Evolutionary conservation across 1,140 invertebrate genomes (phyloP), one percentile per base, ranked within the genome.

Genomic region (Aphelenchoides fujianensis): DNA sequence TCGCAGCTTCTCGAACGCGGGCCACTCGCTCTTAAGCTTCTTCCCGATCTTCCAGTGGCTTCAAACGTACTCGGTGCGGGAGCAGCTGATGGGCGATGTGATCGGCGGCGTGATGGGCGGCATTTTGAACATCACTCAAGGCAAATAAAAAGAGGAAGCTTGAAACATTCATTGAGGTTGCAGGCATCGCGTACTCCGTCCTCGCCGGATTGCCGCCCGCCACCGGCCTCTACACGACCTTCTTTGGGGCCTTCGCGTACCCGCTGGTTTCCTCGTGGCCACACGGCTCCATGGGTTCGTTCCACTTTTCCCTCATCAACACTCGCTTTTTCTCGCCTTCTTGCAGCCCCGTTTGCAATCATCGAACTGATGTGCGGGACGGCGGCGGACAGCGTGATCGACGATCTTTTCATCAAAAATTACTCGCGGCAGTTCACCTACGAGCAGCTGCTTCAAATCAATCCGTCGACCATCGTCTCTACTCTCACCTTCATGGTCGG

Each of bases 111-210:
- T 76, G 12, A 76, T 75, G n/a, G 73, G 59, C 2, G 74, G 74
- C 0, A 41, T 76, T 32, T 74, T 76, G 75, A 55, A 78, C 34
- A 68, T 76, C 9, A 78, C 74, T 9, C 74, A 76, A 55, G 74
- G 74, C 74, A 71, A n/a, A 61, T 5, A 64, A 61, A 61, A 12
- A 12, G 54, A 61, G 54, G 12, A 61, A 48, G 27, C 27, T 61
- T 61, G 9, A 57, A 66, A 9, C 28, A 12, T 12, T 61, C 53
- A 19, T 9, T 61, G 28, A 9, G 9, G 12, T 66, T 66, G 9
- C 9, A 66, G 32, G n/a, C 0, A 70, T 66, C 31, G 63, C 63
- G 0, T 66, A 66, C 53, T 34, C 63, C 1, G 16, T 66, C 2
- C 31, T 66, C 16, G 63, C 63, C 0, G 63, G 36, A 27, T 36